A percentile compares a stretch with the other conserved stretches of the same genome.
These are phyloP conservation scores for Athripsodes cinereus DNA, from an alignment of 2,888 invertebrate genomes.

Conservation along the genomic window DNA sequence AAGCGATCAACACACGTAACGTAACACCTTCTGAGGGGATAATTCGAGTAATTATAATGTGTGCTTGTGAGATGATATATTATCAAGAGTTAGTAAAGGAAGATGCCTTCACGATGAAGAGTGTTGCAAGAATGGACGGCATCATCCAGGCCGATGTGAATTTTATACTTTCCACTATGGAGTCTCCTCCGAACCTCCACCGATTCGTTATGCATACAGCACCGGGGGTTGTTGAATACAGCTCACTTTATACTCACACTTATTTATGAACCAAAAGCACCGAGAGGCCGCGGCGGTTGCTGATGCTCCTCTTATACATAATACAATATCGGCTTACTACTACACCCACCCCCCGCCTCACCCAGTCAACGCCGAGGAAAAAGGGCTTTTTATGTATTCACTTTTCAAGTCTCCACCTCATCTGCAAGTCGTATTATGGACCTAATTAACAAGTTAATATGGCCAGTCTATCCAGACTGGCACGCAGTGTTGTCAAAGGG, in stretches of 20 bases:
- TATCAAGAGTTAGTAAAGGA: not conserved
- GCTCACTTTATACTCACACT: conserved; percentile 42
- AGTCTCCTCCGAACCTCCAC: conserved; percentile 26
- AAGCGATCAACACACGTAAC: not conserved
- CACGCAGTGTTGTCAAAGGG: conserved; percentile 41
- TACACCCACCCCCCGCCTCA: conserved; percentile 28
- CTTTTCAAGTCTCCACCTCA: conserved; percentile 64
- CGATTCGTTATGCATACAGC: conserved; percentile 55
- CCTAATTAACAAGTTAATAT: conserved; percentile 89
- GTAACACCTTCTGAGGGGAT: too few species aligned
- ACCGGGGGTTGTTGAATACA: conserved; percentile 57
- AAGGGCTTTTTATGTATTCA: conserved; percentile 65
- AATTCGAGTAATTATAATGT: not conserved
- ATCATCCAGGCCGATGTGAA: conserved; percentile 26
- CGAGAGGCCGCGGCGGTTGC: conserved; percentile 43
- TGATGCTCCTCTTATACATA: conserved; percentile 36
- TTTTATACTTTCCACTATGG: conserved; percentile 26
- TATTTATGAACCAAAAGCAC: conserved; percentile 56
- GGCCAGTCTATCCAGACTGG: conserved; percentile 65
- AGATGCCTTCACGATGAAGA: conserved; percentile 21
- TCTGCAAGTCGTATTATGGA: conserved; percentile 86
- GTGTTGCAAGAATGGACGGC: conserved; percentile 27
- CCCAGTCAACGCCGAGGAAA: conserved; percentile 49
- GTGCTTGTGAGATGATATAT: not conserved
- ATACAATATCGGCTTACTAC: conserved; percentile 45